Base-by-base conservation (phyloP, 1,140 invertebrate genomes). In the Agraylea sexmaculata region DNA sequence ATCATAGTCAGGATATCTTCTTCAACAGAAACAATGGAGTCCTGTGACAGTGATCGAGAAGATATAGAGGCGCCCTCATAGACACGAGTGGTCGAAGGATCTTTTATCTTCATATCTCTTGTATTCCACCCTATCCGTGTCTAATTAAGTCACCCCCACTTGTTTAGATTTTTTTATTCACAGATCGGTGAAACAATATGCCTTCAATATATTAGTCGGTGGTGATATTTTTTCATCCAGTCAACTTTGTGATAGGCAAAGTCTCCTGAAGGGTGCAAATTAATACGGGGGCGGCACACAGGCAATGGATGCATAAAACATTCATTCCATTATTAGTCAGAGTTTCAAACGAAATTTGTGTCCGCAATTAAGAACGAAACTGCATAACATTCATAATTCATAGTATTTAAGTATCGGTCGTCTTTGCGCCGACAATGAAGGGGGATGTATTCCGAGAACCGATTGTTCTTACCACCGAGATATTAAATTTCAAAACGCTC, bases 81-180 rank as follows among this genome's bases (percentile, higher is more conserved):
- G 17, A 20, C 22, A 36, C 42, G 36, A 42, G 46, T 42, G 42
- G 46, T 28, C 8, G 32, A 41, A 37, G 38, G 15, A 25, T 45
- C 35, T 45, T 37, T 47, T 37, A 22, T n/a, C 23, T n/a, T 25
- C 23, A 7, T 7, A 25, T 6, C 23, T n/a, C n/a, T n/a, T n/a
- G n/a, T n/a, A n/a, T n/a, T n/a, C n/a, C n/a, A n/a, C n/a, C n/a
- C n/a, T n/a, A n/a, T n/a, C n/a, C n/a, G n/a, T n/a, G n/a, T n/a
- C n/a, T 59, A 56, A 57, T 54, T 27, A 53, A 58, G 56, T 52
- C 58, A 56, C 62, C 60, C 57, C 60, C 58, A 59, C 59, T 46
- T 62, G 60, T 52, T 61, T 60, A 65, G 60, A 59, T 65, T 61
- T 65, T 65, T 64, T 64, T 65, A 64, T 16, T 4, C 12, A 30